phyloP scores from a whole-genome alignment of 2,797 vertebrate genomes.

The Basileuterus tristriatus region DNA sequence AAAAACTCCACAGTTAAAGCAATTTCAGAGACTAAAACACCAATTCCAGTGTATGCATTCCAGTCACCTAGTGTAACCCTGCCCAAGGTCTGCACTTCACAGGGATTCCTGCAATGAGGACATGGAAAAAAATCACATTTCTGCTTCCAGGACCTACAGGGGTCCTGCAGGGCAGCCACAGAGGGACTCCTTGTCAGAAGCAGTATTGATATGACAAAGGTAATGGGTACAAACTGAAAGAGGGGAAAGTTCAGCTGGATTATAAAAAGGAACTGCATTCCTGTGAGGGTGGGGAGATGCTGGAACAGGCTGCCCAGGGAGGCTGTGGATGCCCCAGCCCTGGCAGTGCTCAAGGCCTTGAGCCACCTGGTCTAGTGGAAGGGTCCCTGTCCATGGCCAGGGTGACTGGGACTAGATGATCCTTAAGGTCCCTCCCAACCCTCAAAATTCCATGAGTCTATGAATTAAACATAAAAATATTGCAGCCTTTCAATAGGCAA shows the following conservation, averaged over 20 bases:
- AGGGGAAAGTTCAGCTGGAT: not conserved
- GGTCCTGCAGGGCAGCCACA: not conserved
- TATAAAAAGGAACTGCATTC: not conserved
- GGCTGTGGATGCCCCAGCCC: not conserved
- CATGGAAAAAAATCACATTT: not conserved
- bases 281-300: not conserved
- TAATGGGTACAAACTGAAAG: not conserved
- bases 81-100: not conserved
- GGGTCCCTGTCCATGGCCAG: not conserved
- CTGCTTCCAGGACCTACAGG: not conserved
- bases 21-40: not conserved
- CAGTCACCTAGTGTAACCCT: not conserved
- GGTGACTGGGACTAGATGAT: not conserved
- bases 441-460: not conserved
- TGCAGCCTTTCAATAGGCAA: not conserved
- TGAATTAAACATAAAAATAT: not conserved
- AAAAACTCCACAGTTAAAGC: not conserved
- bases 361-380: not conserved
- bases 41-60: not conserved
- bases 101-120: not conserved
- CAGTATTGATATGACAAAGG: not conserved
- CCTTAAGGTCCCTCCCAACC: not conserved
- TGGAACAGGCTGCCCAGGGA: not conserved
- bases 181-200: not conserved
- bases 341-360: not conserved